phyloP scores from a whole-genome alignment of 2,888 invertebrate species.

The Drosophila testacea region DNA sequence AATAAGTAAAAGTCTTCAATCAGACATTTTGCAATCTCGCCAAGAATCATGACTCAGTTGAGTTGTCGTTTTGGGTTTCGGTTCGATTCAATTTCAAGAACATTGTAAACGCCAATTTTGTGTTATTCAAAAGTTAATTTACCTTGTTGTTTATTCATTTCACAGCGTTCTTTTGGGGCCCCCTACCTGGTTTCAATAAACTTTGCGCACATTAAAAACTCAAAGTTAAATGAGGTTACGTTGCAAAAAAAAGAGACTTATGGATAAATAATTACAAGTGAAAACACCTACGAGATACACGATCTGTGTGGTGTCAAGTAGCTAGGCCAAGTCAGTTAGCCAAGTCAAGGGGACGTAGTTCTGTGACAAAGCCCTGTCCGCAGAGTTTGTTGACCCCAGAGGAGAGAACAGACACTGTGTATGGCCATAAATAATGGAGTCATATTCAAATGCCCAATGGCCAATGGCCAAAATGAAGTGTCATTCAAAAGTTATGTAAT shows the following conservation, averaged over 20 bases:
- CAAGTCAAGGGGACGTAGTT: slow-evolving; percentile 33
- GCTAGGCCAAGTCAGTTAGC: slow-evolving; percentile 45
- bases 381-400: slow-evolving; percentile 59
- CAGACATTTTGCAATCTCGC: slow-evolving; percentile 33
- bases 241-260: slow-evolving; percentile 48
- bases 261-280: slow-evolving; percentile 79
- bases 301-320: slow-evolving; percentile 59
- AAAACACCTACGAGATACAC: slow-evolving; percentile 73
- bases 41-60: slow-evolving; percentile 40
- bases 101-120: slow-evolving; percentile 22
- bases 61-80: slow-evolving; percentile 17
- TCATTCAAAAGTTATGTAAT: slow-evolving; percentile 66
- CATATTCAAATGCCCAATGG: slow-evolving; percentile 54
- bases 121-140: slow-evolving; percentile 62
- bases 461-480: slow-evolving; percentile 56
- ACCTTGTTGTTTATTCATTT: slow-evolving; percentile 70
- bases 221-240: slow-evolving; percentile 47
- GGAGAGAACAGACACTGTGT: slow-evolving; percentile 13
- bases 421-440: slow-evolving; percentile 43
- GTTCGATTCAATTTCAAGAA: slow-evolving; percentile 10
- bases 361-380: slow-evolving; percentile 24
- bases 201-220: slow-evolving; percentile 33
- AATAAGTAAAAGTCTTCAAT: slow-evolving; percentile 33
- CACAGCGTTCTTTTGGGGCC: slow-evolving; percentile 26
- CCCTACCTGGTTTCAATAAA: slow-evolving; percentile 33